Conservation (phyloP, 2,888 invertebrate species). For the Halictus ligatus region DNA sequence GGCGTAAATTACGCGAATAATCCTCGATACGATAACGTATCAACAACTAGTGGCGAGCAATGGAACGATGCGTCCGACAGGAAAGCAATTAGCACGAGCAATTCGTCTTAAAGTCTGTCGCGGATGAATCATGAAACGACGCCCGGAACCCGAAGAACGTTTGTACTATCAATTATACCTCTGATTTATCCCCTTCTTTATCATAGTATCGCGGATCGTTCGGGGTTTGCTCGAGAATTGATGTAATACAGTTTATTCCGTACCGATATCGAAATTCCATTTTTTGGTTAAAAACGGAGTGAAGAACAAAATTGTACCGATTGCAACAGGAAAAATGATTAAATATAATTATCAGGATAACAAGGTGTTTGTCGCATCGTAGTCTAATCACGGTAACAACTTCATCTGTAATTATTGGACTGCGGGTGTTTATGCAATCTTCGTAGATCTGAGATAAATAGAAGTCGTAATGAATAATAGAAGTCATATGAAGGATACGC, state of each 20-base stretch:
- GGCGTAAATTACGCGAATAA: constrained; percentile 71
- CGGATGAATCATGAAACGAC: constrained; percentile 21
- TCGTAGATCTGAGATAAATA: too few species aligned
- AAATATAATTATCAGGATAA: neutral
- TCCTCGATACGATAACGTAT: constrained; percentile 67
- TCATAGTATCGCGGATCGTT: neutral
- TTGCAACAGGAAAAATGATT: neutral
- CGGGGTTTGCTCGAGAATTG: neutral
- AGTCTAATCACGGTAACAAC: neutral
- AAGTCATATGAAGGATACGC: too few species aligned
- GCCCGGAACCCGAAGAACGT: neutral
- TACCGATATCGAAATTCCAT: neutral
- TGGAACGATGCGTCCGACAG: constrained; percentile 40
- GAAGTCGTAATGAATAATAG: too few species aligned
- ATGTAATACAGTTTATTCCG: neutral
- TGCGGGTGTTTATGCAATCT: too few species aligned
- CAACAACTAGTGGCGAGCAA: constrained; percentile 56
- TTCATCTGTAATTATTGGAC: neutral
- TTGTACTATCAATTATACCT: neutral
- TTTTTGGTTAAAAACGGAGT: neutral
- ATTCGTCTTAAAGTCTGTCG: constrained; percentile 51
- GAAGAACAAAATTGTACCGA: neutral
- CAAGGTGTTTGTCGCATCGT: too few species aligned
- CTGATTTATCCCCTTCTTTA: constrained; percentile 13
- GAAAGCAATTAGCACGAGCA: constrained; percentile 58